A percentile compares a stretch with the other conserved stretches of the same genome.
phyloP scores from a whole-genome alignment of 2,888 invertebrate species.

The Drosophila yooni region DNA sequence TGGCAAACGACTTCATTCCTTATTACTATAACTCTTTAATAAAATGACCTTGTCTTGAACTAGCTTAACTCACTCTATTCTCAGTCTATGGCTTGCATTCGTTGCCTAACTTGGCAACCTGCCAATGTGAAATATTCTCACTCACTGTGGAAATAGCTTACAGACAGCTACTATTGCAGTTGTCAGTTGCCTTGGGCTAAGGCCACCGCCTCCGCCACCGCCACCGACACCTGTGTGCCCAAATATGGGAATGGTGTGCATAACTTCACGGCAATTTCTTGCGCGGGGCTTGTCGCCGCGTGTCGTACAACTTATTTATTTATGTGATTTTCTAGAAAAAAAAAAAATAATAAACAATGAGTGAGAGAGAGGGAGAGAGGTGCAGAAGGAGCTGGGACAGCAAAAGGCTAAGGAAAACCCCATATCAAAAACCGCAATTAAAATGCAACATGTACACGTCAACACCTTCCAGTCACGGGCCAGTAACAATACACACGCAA shows the following conservation, averaged over 20 bases:
- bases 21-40: neutral
- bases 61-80: conserved; percentile 12
- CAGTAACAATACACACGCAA: conserved; percentile 30
- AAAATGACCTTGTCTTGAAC: conserved; percentile 41
- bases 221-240: conserved; percentile 62
- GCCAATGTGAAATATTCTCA: conserved; percentile 42
- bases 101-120: conserved; percentile 25
- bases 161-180: conserved; percentile 17
- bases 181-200: conserved; percentile 67
- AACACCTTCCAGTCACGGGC: conserved; percentile 70
- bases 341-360: conserved; percentile 35
- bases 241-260: conserved; percentile 68
- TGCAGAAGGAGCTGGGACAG: conserved; percentile 15
- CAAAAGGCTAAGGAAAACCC: conserved; percentile 48
- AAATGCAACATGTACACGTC: conserved; percentile 79
- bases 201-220: conserved; percentile 42
- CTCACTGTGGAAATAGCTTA: conserved; percentile 16
- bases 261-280: conserved; percentile 74
- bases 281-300: conserved; percentile 63
- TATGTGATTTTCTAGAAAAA: conserved; percentile 60
- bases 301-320: conserved; percentile 75
- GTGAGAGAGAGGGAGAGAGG: neutral
- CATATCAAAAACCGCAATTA: conserved; percentile 69
- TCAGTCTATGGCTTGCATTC: conserved; percentile 27
- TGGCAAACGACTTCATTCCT: neutral